A percentile compares a stretch with the other conserved stretches of the same genome.
These are phyloP conservation scores for Platorchestia sp. DNA, from an alignment of 1,140 invertebrate species.

Conservation along the genomic window DNA sequence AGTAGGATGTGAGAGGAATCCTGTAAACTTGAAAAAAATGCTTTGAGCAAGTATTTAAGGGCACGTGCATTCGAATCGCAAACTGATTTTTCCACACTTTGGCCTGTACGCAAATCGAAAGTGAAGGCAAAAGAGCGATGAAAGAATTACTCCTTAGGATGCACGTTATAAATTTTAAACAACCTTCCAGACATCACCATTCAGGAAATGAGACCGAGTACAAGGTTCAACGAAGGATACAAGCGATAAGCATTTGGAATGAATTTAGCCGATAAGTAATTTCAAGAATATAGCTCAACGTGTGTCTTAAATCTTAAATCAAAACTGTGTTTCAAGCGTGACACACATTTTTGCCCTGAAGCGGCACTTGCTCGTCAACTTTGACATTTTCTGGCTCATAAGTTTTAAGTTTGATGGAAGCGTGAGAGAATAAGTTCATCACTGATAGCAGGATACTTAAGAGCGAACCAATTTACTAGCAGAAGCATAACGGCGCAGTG, in stretches of 20 bases:
- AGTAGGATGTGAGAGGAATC: not conserved
- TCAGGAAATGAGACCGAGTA: not conserved
- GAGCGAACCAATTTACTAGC: not conserved
- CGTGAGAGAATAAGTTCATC: not conserved
- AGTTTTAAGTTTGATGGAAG: not conserved
- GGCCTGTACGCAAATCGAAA: no score
- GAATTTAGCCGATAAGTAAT: not conserved
- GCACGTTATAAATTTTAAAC: not conserved
- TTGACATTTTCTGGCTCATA: not conserved
- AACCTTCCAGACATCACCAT: not conserved
- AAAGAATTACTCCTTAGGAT: no score
- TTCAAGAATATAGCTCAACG: not conserved
- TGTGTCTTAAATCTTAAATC: not conserved
- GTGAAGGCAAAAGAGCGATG: no score
- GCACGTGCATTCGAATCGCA: not conserved
- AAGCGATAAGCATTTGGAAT: not conserved
- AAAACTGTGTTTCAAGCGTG: not conserved
- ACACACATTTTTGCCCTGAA: not conserved
- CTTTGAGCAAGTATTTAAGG: not conserved
- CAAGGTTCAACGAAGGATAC: not conserved
- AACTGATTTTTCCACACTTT: not conserved
- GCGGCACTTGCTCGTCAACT: not conserved
- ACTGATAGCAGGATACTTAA: constrained; percentile 11
- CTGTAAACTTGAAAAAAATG: not conserved
- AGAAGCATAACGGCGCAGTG: constrained; percentile 27